Evolutionary conservation across 2,113 vertebrate species (phyloP).

Genomic region (Taxidea taxus): DNA sequence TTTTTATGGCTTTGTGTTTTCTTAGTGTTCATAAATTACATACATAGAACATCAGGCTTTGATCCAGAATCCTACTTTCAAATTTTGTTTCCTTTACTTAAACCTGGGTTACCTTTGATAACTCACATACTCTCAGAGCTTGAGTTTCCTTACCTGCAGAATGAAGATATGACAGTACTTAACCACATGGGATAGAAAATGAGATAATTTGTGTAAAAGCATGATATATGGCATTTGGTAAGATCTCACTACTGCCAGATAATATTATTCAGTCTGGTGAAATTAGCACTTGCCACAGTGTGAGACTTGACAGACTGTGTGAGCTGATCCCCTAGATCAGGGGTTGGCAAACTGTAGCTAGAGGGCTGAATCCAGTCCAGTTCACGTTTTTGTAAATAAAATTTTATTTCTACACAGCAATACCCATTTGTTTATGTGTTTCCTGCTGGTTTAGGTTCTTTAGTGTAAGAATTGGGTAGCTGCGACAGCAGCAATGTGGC

Average conservation of each 20-base stretch:
- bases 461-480: neutral
- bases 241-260: neutral
- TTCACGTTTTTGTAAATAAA: conserved; percentile 37
- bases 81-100: neutral
- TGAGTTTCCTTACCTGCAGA: conserved; percentile 7
- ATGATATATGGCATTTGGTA: neutral
- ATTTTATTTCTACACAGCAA: neutral
- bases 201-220: neutral
- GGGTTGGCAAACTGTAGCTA: neutral
- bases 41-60: neutral
- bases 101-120: neutral
- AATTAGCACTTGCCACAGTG: neutral
- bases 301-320: neutral
- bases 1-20: neutral
- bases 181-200: neutral
- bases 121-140: neutral
- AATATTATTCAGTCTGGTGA: conserved; percentile 11
- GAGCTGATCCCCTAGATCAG: neutral
- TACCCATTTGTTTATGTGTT: neutral
- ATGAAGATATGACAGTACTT: neutral
- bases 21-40: neutral
- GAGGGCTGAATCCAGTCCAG: neutral
- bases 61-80: neutral
- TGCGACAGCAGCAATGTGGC: neutral
- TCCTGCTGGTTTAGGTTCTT: neutral